A percentile compares a stretch with the other conserved stretches of the same genome.
Conservation (phyloP, 2,113 vertebrate species). For the Oryzias curvinotus region DNA sequence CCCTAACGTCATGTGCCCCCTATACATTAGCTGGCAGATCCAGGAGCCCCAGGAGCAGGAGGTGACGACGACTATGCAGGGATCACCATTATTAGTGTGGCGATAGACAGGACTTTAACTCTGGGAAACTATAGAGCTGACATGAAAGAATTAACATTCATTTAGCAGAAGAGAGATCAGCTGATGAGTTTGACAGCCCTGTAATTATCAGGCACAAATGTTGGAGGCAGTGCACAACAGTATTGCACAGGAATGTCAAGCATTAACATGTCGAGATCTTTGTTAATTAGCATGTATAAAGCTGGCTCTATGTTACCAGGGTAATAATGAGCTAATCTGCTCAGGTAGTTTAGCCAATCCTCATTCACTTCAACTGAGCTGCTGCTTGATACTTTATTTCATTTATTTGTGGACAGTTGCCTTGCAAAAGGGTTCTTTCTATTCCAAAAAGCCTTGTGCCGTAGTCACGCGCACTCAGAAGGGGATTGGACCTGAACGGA, state of each 20-base stretch:
- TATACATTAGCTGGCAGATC: conserved; percentile 48
- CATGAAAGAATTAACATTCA: conserved; percentile 58
- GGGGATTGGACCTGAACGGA: too few species aligned
- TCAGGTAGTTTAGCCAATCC: conserved; percentile 56
- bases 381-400: not conserved
- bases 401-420: too few species aligned
- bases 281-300: conserved; percentile 63
- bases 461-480: too few species aligned
- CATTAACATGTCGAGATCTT: conserved; percentile 55
- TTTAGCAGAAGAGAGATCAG: conserved; percentile 60
- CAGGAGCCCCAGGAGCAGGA: conserved; percentile 18
- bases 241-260: conserved; percentile 52
- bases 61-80: conserved; percentile 44
- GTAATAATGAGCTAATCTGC: conserved; percentile 64
- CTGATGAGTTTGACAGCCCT: conserved; percentile 59
- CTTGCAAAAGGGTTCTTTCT: too few species aligned
- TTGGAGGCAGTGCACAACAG: conserved; percentile 35
- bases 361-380: conserved; percentile 40
- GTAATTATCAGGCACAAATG: conserved; percentile 69
- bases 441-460: too few species aligned
- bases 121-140: conserved; percentile 37
- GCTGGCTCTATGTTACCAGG: conserved; percentile 55
- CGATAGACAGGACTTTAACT: conserved; percentile 54
- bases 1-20: conserved; percentile 29
- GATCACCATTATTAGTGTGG: conserved; percentile 55